phyloP scores from a whole-genome alignment of 2,797 vertebrate species.

The Pteronotus mesoamericanus region DNA sequence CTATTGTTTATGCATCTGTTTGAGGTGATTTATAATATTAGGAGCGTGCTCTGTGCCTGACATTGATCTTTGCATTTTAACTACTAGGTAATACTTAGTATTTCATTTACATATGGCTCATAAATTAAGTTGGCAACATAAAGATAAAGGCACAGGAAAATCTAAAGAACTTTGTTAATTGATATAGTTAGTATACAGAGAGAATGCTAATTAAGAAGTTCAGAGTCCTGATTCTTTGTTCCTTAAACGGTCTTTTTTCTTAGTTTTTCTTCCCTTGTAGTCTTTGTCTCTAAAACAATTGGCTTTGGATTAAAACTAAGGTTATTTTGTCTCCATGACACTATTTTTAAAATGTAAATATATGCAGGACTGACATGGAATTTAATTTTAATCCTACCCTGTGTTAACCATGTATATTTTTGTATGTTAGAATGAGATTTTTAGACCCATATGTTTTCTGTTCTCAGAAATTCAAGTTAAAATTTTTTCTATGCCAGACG shows the following conservation, averaged over 20 bases:
- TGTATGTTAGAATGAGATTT: background rate
- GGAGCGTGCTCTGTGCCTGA: background rate
- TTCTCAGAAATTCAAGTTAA: background rate
- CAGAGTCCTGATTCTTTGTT: background rate
- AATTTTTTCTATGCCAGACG: background rate
- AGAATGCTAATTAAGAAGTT: background rate
- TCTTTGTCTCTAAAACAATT: conserved; percentile 21
- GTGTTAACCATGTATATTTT: background rate
- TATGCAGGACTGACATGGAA: background rate
- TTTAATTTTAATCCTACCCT: background rate
- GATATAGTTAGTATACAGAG: background rate
- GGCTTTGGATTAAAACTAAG: conserved; percentile 2
- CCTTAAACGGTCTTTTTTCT: background rate
- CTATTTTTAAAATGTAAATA: background rate
- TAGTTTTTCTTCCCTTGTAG: background rate
- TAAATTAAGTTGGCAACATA: conserved; percentile 20
- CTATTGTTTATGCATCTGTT: background rate
- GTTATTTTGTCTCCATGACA: background rate
- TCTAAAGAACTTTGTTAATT: background rate
- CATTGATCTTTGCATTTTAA: conserved; percentile 1
- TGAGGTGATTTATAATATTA: background rate
- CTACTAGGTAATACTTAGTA: background rate
- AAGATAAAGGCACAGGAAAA: background rate
- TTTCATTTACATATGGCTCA: background rate
- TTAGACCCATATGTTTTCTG: background rate